Evolutionary conservation across 2,888 invertebrate genomes (phyloP), one percentile per base, ranked within the genome.

Genomic region (Tillus elongatus): DNA sequence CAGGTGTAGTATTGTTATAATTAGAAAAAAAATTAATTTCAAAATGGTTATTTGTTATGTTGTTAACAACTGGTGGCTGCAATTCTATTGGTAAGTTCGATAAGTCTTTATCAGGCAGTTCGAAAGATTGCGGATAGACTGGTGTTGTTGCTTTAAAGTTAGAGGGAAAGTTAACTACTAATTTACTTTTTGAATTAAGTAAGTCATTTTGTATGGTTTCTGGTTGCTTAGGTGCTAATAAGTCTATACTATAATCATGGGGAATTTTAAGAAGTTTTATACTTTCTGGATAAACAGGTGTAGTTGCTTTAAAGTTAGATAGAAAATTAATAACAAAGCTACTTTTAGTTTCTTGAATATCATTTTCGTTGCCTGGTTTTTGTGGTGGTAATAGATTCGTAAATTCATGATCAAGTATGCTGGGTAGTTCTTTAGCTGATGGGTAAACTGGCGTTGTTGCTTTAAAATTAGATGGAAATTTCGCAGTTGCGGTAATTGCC

Each of bases 1-100:
- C 52, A 2, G 57, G 57, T 3, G 56, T 54, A 3, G 56, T 56
- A 4, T 54, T 53, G 41, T 51, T 52, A 33, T 51, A 54, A 24
- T 46, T 44, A 1, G 53, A 52, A 19, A 48, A 44, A 32, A 47
- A 51, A 36, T 51, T 52, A 4, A 54, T 48, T 30, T 10, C 29
- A 29, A n/a, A 15, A 16, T 30, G 27, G 12, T 16, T 33, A 4
- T n/a, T n/a, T n/a, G n/a, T n/a, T n/a, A n/a, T 19, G n/a, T 19
- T 19, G 6, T 19, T 6, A 6, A 19, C 24, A 6, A 8, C 24
- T n/a, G n/a, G n/a, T 19, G 24, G 24, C 6, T 8, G 6, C n/a
- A 19, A n/a, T 19, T 19, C 24, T 19, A 19, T 8, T n/a, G 24
- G 24, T 19, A 19, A 6, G n/a, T 19, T 19, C n/a, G 24, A 19